Base-by-base conservation (phyloP, 2,797 vertebrate genomes). In the Numenius phaeopus region DNA sequence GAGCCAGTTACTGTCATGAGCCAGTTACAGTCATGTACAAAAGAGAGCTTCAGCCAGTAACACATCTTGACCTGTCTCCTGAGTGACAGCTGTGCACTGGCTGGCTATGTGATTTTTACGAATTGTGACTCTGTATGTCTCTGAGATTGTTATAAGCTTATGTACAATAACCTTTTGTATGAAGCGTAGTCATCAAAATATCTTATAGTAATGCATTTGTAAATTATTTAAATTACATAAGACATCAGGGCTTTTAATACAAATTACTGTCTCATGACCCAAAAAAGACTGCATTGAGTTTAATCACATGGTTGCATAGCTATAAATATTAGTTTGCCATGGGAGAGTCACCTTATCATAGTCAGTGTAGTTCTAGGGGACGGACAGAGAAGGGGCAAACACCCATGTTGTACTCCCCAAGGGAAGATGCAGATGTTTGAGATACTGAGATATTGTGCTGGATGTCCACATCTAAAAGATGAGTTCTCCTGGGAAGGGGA, bases 1-100 rank as follows among this genome's bases (percentile, higher is more conserved):
- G 4, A 75, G 23, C 44, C 29, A 14, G 13, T 64, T 94, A 30
- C 22, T 29, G 46, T 59, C 40, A 37, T 37, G 34, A 75, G 23
- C 44, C 29, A 14, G 13, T 64, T 94, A 30, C 22, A 24, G 46
- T 59, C 40, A 11, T 0, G 0, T 82, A 15, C 16, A 22, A 47
- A 66, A 39, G 42, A n/a, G 21, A 19, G 5, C n/a, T 87, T 91
- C 61, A 83, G 3, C 10, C 40, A 24, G 16, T 72, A 64, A 19
- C 12, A 11, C 4, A 22, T 75, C 14, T 40, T 59, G 29, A 64
- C 21, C 27, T 85, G 5, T 16, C 30, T 77, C 27, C n/a, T 44
- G 7, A 54, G 14, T 66, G 84, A 22, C 50, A 57, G n/a, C 64
- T 86, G 32, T 42, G 27, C 34, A 6, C n/a, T 39, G 66, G 10